Base-by-base conservation (phyloP, 2,797 vertebrate species). In the Malurus splendens region DNA sequence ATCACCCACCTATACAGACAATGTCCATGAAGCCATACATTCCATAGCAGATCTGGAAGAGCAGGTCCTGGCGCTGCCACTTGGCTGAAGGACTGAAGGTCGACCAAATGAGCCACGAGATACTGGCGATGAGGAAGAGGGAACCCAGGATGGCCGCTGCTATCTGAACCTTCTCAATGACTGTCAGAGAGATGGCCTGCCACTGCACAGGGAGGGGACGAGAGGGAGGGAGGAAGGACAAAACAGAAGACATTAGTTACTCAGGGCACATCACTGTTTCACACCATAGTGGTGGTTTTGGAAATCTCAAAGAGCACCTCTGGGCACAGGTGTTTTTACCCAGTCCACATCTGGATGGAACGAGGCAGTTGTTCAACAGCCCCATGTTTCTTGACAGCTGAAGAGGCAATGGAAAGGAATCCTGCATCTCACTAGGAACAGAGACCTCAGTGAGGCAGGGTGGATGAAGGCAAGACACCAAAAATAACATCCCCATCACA, bases 11-110 rank as follows among this genome's bases (percentile, higher is more conserved):
- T 90, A 99, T 98, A 97, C 99, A 99, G 96, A 99, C 98, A 91
- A 99, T 98, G 64, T 99, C 99, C 99, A 99, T 99, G 97, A 99
- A 99, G 97, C 99, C 99, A 0, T 99, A 99, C 99, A 99, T 99
- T 96, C 99, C 99, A 15, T 99, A 99, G 97, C 99, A 99, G 98
- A 99, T 99, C 98, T 99, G 99, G 98, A 99, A 99, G 92, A 99
- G 99, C 96, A 99, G 98, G 97, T 99, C 99, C 96, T 99, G 99
- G 62, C 99, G 98, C 94, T 99, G 99, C 99, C 99, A 99, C 90
- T 98, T 99, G 75, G 99, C 99, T 0, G 99, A 99, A 20, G 99
- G 99, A 95, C 99, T 99, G 96, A 99, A 98, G 54, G 99, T 99
- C 0, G 99, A 99, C 99, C 99, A 99, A 95, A 99, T 98, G 96